phyloP scores from a whole-genome alignment of 2,888 invertebrate species.

The Subacronicta megacephala region DNA sequence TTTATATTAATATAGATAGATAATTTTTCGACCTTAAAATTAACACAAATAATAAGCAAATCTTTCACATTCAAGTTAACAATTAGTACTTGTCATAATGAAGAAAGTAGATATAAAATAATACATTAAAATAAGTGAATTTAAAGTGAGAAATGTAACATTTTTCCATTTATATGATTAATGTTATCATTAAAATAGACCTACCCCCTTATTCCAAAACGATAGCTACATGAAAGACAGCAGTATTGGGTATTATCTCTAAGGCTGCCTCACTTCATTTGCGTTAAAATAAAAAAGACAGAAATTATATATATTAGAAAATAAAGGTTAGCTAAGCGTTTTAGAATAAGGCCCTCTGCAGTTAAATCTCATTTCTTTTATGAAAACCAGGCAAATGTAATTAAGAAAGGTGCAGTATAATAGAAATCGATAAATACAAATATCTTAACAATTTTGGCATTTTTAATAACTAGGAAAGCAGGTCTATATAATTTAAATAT shows the following conservation, averaged over 20 bases:
- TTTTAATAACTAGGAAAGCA: slow-evolving; percentile 54
- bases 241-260: too few relatives aligned
- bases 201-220: background rate
- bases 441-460: slow-evolving; percentile 54
- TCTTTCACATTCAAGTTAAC: slow-evolving; percentile 24
- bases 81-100: slow-evolving; percentile 42
- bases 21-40: slow-evolving; percentile 59
- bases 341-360: too few relatives aligned
- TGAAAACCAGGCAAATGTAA: slow-evolving; percentile 17
- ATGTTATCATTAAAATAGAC: slow-evolving; percentile 24
- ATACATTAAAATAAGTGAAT: background rate
- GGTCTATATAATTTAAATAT: slow-evolving; percentile 53
- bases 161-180: slow-evolving; percentile 36
- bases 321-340: too few relatives aligned
- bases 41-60: slow-evolving; percentile 47
- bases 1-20: slow-evolving; percentile 64
- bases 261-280: too few relatives aligned
- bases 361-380: slow-evolving; percentile 10
- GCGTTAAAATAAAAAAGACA: too few relatives aligned
- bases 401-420: slow-evolving; percentile 39
- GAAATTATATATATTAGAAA: too few relatives aligned
- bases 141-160: background rate
- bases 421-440: slow-evolving; percentile 40
- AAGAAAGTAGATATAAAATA: slow-evolving; percentile 4
- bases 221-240: too few relatives aligned